Percentiles rank a stretch among this genome's conserved stretches.
These are phyloP conservation scores for Accipiter virgatus DNA, from an alignment of 2,113 vertebrate genomes.

Conservation along the genomic window DNA sequence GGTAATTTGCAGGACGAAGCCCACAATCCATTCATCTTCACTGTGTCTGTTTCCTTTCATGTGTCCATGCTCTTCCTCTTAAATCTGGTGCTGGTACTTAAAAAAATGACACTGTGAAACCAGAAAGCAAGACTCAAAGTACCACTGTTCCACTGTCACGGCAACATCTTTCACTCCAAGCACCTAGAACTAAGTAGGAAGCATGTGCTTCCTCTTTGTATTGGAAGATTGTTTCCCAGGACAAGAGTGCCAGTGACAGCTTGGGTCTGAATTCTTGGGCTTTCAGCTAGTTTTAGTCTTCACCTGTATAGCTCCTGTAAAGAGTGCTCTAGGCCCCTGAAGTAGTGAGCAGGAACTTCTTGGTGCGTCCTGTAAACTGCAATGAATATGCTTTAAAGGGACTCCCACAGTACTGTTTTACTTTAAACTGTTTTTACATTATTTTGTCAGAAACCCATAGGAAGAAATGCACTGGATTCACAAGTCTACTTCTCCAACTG, in stretches of 20 bases:
- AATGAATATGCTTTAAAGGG: fast-evolving
- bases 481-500: not conserved
- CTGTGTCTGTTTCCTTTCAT: not conserved
- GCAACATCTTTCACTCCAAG: not conserved
- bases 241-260: not conserved
- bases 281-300: not conserved
- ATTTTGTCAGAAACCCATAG: not conserved
- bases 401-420: not conserved
- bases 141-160: not conserved
- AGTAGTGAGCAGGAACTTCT: not conserved
- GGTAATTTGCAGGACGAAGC: not conserved
- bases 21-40: not conserved
- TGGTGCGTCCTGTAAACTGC: not conserved
- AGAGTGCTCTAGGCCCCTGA: too few relatives aligned
- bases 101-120: not conserved
- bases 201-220: not conserved
- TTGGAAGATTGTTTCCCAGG: not conserved
- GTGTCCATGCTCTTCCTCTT: not conserved
- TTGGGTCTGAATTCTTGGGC: not conserved
- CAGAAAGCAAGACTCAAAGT: fast-evolving
- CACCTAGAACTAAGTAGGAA: not conserved
- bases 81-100: not conserved
- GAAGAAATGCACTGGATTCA: not conserved
- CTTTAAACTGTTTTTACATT: not conserved
- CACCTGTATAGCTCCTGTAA: not conserved